These are phyloP conservation scores for Monomorium pharaonis DNA, from an alignment of 1,140 invertebrate species.

Conservation along the genomic window DNA sequence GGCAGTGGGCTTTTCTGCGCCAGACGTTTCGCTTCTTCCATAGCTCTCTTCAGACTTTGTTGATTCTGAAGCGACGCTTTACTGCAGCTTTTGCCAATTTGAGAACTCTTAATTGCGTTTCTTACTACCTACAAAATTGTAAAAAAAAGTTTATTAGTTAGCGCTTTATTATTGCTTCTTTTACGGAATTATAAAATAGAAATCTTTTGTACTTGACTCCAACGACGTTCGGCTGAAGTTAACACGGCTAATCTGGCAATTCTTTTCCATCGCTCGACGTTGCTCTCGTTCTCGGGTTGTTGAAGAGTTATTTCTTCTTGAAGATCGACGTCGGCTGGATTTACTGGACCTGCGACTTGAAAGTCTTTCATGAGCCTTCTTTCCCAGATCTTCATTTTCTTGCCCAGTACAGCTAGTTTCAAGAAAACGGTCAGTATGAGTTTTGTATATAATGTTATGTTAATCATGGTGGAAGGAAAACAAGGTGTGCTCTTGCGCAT, in stretches of 20 bases:
- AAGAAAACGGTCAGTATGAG: neutral
- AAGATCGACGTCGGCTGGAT: conserved; percentile 85
- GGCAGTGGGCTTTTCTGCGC: conserved; percentile 85
- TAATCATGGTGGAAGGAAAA: too few species aligned
- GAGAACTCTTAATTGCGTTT: conserved; percentile 86
- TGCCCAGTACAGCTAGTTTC: conserved; percentile 87
- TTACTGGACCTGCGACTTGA: conserved; percentile 90
- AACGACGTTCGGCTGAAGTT: conserved; percentile 88
- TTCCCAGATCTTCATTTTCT: conserved; percentile 93
- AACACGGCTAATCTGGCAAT: conserved; percentile 90
- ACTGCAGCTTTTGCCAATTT: conserved; percentile 90
- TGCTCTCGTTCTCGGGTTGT: conserved; percentile 87
- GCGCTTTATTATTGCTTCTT: neutral
- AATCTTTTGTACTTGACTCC: conserved; percentile 86
- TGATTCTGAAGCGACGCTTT: conserved; percentile 89
- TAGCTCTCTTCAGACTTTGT: conserved; percentile 90
- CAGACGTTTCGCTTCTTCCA: conserved; percentile 90
- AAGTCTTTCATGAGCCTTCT: conserved; percentile 94
- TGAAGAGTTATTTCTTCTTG: conserved; percentile 78
- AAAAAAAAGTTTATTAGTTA: neutral
- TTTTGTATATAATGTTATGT: neutral
- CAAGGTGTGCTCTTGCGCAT: too few species aligned
- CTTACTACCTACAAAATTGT: conserved; percentile 70
- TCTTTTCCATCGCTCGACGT: conserved; percentile 89
- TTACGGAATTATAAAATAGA: conserved; percentile 5